Evolutionary conservation across 2,797 vertebrate genomes (phyloP).

Genomic region (Spea hammondii): DNA sequence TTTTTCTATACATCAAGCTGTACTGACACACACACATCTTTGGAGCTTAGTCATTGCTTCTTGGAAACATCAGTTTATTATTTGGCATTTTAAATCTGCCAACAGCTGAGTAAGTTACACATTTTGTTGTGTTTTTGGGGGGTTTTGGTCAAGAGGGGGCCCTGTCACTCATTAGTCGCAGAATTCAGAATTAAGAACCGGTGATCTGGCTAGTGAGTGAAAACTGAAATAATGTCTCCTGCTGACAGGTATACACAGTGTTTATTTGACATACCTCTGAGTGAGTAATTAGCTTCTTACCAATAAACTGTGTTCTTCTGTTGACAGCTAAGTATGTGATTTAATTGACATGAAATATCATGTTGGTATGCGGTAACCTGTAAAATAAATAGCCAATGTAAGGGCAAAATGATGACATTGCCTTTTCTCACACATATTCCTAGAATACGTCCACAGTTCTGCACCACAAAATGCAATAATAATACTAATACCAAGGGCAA

Average conservation of each 20-base stretch:
- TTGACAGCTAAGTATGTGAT: constrained; percentile 29
- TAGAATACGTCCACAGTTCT: background rate
- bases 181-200: constrained; percentile 20
- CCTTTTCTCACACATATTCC: background rate
- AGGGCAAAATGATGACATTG: background rate
- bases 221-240: constrained; percentile 21
- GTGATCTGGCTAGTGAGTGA: constrained; percentile 28
- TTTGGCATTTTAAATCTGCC: constrained; percentile 35
- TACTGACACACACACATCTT: constrained; percentile 12
- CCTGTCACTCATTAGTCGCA: constrained; percentile 31
- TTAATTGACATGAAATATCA: constrained; percentile 20
- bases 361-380: constrained; percentile 10
- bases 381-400: background rate
- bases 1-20: background rate
- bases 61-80: constrained; percentile 33
- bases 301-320: constrained; percentile 34
- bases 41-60: constrained; percentile 16
- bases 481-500: background rate
- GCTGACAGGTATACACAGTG: constrained; percentile 41
- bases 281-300: constrained; percentile 37
- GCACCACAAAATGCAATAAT: background rate
- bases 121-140: background rate
- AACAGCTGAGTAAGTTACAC: constrained; percentile 27
- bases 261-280: constrained; percentile 45
- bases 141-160: constrained; percentile 16